phyloP scores from a whole-genome alignment of 2,113 vertebrate species.

The Proteles cristata region DNA sequence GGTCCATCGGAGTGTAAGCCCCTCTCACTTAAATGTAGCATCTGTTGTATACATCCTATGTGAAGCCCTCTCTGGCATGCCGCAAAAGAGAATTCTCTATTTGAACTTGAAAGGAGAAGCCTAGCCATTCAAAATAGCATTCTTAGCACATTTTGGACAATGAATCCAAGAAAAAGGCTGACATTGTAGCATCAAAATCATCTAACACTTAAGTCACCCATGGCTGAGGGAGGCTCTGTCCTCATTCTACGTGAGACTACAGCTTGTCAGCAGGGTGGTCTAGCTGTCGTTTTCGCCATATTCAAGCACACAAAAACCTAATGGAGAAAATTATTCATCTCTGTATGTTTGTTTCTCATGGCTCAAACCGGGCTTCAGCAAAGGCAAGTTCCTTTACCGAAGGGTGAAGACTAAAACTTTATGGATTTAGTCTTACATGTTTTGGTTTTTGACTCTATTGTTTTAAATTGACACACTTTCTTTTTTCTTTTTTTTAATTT shows the following conservation, averaged over 20 bases:
- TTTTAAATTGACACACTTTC: constrained; percentile 76
- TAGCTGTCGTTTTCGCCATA: background rate
- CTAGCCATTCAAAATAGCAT: background rate
- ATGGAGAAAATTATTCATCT: background rate
- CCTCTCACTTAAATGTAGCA: background rate
- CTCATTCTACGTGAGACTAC: background rate
- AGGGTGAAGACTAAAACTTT: constrained; percentile 3
- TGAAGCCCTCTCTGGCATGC: background rate
- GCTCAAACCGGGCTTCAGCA: constrained; percentile 25
- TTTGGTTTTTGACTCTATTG: background rate
- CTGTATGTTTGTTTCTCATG: background rate
- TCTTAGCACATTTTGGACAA: background rate
- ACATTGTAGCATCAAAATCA: background rate
- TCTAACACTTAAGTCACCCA: background rate
- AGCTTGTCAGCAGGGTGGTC: background rate
- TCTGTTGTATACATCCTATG: rapidly evolving
- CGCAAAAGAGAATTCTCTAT: background rate
- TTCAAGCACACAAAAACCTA: background rate
- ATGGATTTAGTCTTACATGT: constrained; percentile 55
- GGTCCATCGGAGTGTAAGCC: background rate
- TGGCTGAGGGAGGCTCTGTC: background rate
- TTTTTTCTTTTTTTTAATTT: too few species aligned
- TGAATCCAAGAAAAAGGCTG: background rate
- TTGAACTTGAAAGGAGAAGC: background rate
- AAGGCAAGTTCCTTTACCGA: background rate